These are phyloP conservation scores for Lasioglossum figueresi DNA, from an alignment of 2,888 invertebrate genomes.

Conservation along the genomic window DNA sequence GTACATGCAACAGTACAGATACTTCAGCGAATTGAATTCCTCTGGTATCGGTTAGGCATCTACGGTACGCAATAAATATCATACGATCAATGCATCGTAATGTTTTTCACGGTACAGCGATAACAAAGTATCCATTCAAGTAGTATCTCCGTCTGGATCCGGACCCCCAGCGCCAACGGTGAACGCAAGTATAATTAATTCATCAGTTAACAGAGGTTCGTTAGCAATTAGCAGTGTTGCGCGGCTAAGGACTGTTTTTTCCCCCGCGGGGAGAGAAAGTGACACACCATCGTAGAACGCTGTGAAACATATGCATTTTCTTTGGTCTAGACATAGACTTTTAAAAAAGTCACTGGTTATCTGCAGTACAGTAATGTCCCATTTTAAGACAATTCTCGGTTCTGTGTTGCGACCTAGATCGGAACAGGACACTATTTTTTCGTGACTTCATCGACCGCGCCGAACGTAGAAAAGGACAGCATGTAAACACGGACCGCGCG, in stretches of 20 bases:
- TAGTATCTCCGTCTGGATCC: slow-evolving; percentile 1
- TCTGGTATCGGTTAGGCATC: neutral
- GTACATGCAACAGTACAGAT: neutral
- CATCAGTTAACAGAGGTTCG: slow-evolving; percentile 9
- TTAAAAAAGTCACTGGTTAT: too few species aligned
- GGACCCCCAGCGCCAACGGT: slow-evolving; percentile 7
- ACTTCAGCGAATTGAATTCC: neutral
- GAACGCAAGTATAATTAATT: slow-evolving; percentile 2
- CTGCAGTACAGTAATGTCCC: too few species aligned
- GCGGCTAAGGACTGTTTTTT: neutral
- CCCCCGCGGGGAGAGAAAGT: neutral
- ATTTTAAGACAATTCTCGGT: too few species aligned
- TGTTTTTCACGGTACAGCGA: slow-evolving; percentile 8
- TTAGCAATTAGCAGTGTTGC: slow-evolving; percentile 3
- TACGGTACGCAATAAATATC: neutral
- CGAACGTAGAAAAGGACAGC: too few species aligned
- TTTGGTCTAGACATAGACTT: neutral
- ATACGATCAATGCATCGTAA: neutral
- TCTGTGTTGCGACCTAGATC: too few species aligned
- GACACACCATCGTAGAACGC: neutral
- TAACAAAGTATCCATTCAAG: slow-evolving; percentile 19
- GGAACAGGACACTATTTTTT: too few species aligned
- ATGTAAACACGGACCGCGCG: too few species aligned
- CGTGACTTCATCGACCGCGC: too few species aligned
- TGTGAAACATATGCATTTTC: neutral